Conservation (phyloP, 1,140 invertebrate species). For the Tribolium madens region DNA sequence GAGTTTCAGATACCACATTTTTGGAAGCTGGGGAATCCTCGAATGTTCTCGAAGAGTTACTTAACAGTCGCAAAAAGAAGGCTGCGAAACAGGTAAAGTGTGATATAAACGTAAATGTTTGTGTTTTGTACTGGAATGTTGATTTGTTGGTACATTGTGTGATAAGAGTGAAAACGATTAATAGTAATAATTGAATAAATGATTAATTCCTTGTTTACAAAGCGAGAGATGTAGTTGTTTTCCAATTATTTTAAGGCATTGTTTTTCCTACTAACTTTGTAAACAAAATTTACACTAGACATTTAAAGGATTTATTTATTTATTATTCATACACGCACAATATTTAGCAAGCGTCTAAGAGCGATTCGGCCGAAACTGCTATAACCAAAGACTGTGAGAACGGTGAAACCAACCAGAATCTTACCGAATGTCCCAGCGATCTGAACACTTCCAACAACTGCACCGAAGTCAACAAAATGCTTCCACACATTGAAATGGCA, state of each 20-base stretch:
- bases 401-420: constrained; percentile 60
- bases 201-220: no score
- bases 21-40: constrained; percentile 52
- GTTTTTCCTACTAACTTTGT: no score
- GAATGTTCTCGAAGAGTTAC: constrained; percentile 7
- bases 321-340: no score
- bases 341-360: constrained; percentile 26
- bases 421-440: constrained; percentile 56
- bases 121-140: no score
- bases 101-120: neutral
- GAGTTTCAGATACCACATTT: constrained; percentile 45
- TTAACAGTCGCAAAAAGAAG: neutral
- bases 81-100: neutral
- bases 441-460: constrained; percentile 53
- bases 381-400: constrained; percentile 50
- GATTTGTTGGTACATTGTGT: no score
- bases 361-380: constrained; percentile 43
- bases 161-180: no score
- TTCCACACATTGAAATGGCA: constrained; percentile 48
- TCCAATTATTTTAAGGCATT: no score
- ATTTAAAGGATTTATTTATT: no score
- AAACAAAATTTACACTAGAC: no score
- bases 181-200: no score
- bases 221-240: no score
- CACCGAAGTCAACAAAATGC: constrained; percentile 62